phyloP scores from a whole-genome alignment of 1,140 invertebrate genomes.

The Chironomus striatipennis region DNA sequence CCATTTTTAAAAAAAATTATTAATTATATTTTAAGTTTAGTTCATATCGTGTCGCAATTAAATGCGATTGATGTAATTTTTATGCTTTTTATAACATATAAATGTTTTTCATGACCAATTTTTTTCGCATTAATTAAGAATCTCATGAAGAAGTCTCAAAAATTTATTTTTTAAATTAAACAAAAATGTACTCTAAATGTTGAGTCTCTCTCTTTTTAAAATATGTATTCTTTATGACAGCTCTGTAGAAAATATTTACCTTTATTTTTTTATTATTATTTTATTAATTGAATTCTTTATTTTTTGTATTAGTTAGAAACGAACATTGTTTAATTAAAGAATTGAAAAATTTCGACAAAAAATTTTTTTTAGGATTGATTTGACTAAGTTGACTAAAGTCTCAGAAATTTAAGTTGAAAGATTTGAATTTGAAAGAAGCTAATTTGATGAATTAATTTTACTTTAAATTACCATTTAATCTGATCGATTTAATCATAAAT shows the following conservation, averaged over 20 bases:
- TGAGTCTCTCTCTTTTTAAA: not conserved
- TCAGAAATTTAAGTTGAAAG: too few species aligned
- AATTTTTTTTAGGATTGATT: too few species aligned
- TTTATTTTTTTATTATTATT: not conserved
- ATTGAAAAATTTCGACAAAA: too few species aligned
- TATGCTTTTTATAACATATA: not conserved
- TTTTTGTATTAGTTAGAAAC: not conserved
- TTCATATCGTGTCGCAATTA: not conserved
- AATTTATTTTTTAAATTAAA: not conserved
- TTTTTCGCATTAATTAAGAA: not conserved
- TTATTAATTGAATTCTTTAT: not conserved
- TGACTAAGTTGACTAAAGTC: too few species aligned
- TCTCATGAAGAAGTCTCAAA: not conserved
- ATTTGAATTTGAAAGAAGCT: too few species aligned
- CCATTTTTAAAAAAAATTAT: not conserved
- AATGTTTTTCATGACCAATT: conserved; percentile 1
- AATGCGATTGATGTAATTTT: not conserved
- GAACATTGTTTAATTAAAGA: not conserved
- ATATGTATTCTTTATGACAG: not conserved
- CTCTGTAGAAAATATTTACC: not conserved
- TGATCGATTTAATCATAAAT: too few species aligned
- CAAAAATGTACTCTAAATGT: not conserved
- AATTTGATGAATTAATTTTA: too few species aligned
- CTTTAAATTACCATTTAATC: too few species aligned
- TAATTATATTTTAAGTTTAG: conserved; percentile 2